Evolutionary conservation across 2,113 vertebrate species (phyloP).

Genomic region (Actinemys pallida): DNA sequence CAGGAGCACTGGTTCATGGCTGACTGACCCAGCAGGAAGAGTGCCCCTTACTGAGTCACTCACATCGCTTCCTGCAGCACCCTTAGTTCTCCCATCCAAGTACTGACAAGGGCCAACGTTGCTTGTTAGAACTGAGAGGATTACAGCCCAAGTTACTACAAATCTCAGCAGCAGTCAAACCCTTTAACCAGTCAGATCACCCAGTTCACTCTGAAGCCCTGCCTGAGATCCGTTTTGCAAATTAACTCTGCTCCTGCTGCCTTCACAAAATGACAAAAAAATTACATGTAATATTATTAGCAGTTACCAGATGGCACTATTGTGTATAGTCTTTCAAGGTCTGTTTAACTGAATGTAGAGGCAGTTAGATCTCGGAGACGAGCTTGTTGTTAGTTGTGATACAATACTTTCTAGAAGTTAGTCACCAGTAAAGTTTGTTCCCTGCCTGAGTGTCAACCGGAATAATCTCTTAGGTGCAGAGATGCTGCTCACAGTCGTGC

Average conservation of each 20-base stretch:
- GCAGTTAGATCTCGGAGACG: conserved; percentile 2
- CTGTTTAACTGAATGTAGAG: background rate
- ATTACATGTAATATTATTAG: background rate
- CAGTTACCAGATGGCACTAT: background rate
- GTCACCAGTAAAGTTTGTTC: conserved; percentile 42
- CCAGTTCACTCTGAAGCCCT: background rate
- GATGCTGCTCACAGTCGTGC: background rate
- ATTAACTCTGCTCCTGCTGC: conserved; percentile 46
- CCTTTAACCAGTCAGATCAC: background rate
- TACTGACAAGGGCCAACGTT: background rate
- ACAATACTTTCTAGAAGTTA: background rate
- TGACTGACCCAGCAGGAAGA: background rate
- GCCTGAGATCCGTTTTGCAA: conserved; percentile 50
- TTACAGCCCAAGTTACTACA: background rate
- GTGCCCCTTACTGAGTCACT: background rate
- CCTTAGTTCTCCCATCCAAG: background rate
- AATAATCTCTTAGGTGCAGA: background rate
- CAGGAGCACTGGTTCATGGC: background rate
- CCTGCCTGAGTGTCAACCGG: conserved; percentile 50
- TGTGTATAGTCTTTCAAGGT: background rate
- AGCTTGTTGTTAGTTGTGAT: background rate
- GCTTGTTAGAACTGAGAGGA: background rate
- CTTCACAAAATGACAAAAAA: conserved; percentile 32
- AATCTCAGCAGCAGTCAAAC: background rate
- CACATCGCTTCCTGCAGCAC: background rate